Conservation (phyloP, 1,140 invertebrate species). For the Melanaphis sacchari region DNA sequence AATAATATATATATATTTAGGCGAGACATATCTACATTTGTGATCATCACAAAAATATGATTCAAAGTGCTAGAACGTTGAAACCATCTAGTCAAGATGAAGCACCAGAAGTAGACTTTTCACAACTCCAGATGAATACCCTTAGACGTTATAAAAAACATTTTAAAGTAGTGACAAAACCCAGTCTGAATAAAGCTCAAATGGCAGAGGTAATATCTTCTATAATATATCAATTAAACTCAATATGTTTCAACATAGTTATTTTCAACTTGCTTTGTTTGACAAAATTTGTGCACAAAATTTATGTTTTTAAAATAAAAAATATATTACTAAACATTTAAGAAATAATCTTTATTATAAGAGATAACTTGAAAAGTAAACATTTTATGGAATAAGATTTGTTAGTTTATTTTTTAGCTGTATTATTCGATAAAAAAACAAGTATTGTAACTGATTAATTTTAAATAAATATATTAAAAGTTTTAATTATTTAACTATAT, state of each 20-base stretch:
- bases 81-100: slow-evolving; percentile 85
- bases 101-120: slow-evolving; percentile 90
- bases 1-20: slow-evolving; percentile 66
- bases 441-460: background rate
- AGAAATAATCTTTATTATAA: background rate
- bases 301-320: background rate
- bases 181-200: slow-evolving; percentile 92
- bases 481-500: too few species aligned
- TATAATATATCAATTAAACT: background rate
- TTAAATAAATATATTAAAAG: background rate
- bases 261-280: background rate
- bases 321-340: background rate
- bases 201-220: slow-evolving; percentile 86
- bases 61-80: slow-evolving; percentile 89
- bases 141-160: slow-evolving; percentile 90
- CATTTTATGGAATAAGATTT: background rate
- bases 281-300: background rate
- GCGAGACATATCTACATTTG: slow-evolving; percentile 95
- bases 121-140: slow-evolving; percentile 91
- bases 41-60: slow-evolving; percentile 94
- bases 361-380: background rate
- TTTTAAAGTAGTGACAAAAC: slow-evolving; percentile 88
- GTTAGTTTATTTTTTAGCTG: too few species aligned
- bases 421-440: too few species aligned
- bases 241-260: background rate